Base-by-base conservation (phyloP, 2,888 invertebrate species). In the Drosophila rellima region DNA sequence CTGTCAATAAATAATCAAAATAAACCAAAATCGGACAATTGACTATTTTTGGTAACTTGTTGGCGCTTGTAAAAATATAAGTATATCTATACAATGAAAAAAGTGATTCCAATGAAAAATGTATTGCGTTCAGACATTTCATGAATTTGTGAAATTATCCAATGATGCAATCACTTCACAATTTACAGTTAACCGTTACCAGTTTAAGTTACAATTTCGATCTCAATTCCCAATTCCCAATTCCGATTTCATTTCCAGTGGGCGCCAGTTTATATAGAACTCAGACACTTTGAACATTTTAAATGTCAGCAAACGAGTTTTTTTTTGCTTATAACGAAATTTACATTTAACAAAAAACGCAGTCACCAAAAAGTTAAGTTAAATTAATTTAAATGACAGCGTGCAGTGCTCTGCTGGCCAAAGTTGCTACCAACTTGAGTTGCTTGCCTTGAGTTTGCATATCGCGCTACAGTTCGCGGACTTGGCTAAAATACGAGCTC, bases 1-100 rank as follows among this genome's bases (percentile, higher is more conserved):
- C 86, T 85, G 83, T 88, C 88, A 88, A 83, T 83, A 83, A 83
- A 88, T 88, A 84, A 88, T 82, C 83, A 84, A 82, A 86, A 88
- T 86, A 78, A 78, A 67, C 80, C 86, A 73, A 73, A 70, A 55
- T 65, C 48, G 60, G 79, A 75, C 85, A 82, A 85, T 75, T 84
- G 87, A 66, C 85, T 84, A 87, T 81, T 75, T 85, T 75, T 77
- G 85, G 85, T 71, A 88, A 68, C 85, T 89, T 70, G 85, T 51
- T 63, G 39, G 15, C 1, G 70, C 77, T 84, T 71, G 82, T 84
- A 88, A 83, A 88, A 85, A 71, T 64, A 66, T 39, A 17, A 26
- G 26, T 63, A 68, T 66, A 67, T 44, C 23, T 45, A 68, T 70
- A 40, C 13, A 35, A 54, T 40, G 17, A 11, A 40, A 39, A 18